These are phyloP conservation scores for Dicrostonyx torquatus DNA, from an alignment of 2,797 vertebrate species.

Conservation along the genomic window DNA sequence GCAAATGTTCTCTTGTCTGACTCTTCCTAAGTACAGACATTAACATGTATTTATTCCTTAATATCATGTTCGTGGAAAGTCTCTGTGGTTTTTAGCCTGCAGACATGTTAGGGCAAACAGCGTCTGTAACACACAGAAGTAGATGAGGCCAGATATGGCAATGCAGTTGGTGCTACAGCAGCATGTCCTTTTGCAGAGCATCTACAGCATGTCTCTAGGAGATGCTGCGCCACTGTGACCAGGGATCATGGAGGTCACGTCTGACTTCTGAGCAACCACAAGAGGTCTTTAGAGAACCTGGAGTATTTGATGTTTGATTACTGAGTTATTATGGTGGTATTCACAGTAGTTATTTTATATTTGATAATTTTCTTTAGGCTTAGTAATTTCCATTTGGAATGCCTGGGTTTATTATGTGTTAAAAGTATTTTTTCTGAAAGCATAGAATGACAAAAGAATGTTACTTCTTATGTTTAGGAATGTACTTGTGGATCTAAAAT, in stretches of 20 bases:
- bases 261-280: background rate
- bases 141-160: background rate
- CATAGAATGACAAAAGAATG: background rate
- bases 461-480: constrained; percentile 42
- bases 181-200: background rate
- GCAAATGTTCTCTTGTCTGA: background rate
- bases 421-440: background rate
- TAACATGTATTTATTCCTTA: background rate
- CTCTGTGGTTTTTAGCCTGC: background rate
- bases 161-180: accelerated
- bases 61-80: background rate
- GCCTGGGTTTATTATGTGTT: background rate
- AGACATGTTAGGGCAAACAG: background rate
- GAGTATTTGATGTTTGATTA: background rate
- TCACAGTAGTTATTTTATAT: background rate
- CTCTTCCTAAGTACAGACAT: background rate
- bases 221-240: accelerated
- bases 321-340: background rate
- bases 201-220: background rate
- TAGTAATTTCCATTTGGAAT: background rate
- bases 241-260: accelerated
- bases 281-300: background rate
- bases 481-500: background rate
- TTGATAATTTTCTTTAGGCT: background rate
- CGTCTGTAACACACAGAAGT: background rate